Evolutionary conservation across 2,888 invertebrate genomes (phyloP).

Genomic region (Dryobotodes eremita): DNA sequence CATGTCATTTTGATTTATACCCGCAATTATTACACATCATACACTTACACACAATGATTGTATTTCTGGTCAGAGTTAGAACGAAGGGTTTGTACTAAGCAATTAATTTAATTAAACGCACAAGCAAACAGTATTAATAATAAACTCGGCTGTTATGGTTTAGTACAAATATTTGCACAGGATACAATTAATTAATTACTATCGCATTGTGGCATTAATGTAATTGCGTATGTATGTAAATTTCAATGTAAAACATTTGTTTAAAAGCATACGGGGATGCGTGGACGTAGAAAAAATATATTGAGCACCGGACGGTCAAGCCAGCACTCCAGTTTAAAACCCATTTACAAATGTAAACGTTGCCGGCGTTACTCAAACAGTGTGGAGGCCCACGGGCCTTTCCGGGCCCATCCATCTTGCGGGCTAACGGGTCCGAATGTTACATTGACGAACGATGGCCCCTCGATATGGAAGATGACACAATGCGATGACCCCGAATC

Average conservation of each 20-base stretch:
- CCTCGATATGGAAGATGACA: constrained; percentile 86
- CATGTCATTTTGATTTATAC: constrained; percentile 89
- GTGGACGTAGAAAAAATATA: constrained; percentile 52
- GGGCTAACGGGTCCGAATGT: constrained; percentile 73
- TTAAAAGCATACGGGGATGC: constrained; percentile 38
- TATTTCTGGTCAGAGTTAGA: constrained; percentile 48
- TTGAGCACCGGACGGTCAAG: constrained; percentile 60
- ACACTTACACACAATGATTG: constrained; percentile 43
- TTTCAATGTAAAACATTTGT: constrained; percentile 40
- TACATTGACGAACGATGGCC: constrained; percentile 83
- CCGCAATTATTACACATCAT: constrained; percentile 79
- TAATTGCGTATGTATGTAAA: constrained; percentile 58
- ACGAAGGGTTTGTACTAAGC: constrained; percentile 49
- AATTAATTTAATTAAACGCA: constrained; percentile 71
- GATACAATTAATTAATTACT: constrained; percentile 70
- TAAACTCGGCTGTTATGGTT: constrained; percentile 67
- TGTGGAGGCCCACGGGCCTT: constrained; percentile 62
- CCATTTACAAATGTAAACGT: constrained; percentile 83
- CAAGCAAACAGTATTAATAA: constrained; percentile 74
- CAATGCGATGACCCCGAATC: constrained; percentile 88
- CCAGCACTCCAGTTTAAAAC: constrained; percentile 76
- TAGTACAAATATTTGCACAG: constrained; percentile 69
- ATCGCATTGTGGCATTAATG: constrained; percentile 61
- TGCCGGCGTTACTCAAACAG: constrained; percentile 71
- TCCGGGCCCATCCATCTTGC: constrained; percentile 80